Evolutionary conservation across 2,113 vertebrate species (phyloP).

Genomic region (Clarias magur): DNA sequence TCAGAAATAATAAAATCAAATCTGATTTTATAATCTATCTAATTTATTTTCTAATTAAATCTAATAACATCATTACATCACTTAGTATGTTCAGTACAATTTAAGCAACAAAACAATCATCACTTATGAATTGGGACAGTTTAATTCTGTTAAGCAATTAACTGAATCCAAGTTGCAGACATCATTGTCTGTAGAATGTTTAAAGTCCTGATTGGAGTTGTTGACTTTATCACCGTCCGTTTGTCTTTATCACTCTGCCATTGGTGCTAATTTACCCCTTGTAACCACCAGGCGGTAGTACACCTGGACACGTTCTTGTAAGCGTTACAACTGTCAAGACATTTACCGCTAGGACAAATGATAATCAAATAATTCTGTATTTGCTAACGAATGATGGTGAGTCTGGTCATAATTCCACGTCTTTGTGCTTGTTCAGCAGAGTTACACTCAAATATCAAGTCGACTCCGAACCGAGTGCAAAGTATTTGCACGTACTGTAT

Average conservation of each 20-base stretch:
- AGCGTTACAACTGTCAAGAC: background rate
- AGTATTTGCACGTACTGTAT: background rate
- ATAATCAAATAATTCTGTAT: background rate
- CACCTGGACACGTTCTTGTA: background rate
- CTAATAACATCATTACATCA: background rate
- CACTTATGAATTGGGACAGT: background rate
- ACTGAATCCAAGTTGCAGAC: background rate
- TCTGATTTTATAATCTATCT: background rate
- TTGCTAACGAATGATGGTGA: background rate
- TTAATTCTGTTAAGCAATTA: slow-evolving; percentile 6
- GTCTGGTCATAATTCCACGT: background rate
- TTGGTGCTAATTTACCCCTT: background rate
- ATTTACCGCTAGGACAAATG: background rate
- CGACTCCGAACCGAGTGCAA: background rate
- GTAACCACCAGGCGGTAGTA: background rate
- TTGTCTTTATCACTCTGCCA: background rate
- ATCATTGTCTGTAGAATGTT: background rate
- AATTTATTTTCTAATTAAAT: slow-evolving; percentile 5
- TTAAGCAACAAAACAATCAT: background rate
- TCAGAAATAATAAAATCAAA: slow-evolving; percentile 1
- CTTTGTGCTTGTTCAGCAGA: background rate
- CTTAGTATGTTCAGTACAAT: background rate
- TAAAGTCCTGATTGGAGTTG: background rate
- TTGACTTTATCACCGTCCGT: background rate
- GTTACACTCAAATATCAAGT: background rate